Evolutionary conservation across 2,113 vertebrate species (phyloP).

Genomic region (Plotosus lineatus): DNA sequence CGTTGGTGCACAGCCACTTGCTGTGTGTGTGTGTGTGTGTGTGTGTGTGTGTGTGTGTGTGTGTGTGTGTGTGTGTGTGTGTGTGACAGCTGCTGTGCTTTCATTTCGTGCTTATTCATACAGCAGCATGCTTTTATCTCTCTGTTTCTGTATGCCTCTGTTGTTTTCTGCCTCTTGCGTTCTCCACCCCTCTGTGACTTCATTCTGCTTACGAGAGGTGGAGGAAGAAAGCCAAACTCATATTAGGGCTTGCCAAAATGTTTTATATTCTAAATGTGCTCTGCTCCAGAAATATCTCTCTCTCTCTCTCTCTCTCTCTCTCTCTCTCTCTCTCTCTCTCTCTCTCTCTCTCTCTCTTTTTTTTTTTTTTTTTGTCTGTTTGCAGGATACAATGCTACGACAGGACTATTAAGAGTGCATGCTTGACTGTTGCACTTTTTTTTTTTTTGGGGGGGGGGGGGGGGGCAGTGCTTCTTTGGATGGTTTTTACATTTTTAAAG

Average conservation of each 20-base stretch:
- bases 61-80: too few relatives aligned
- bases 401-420: constrained; percentile 53
- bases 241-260: constrained; percentile 63
- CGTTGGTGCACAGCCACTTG: constrained; percentile 41
- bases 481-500: too few relatives aligned
- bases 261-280: constrained; percentile 68
- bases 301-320: too few relatives aligned
- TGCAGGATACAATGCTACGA: constrained; percentile 50
- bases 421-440: not conserved
- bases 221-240: constrained; percentile 49
- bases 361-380: constrained; percentile 46
- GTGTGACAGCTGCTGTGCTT: constrained; percentile 46
- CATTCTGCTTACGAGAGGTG: constrained; percentile 47
- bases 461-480: too few relatives aligned
- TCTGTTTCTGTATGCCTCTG: constrained; percentile 45
- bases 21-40: constrained; percentile 46
- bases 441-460: too few relatives aligned
- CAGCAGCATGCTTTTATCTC: constrained; percentile 43
- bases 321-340: too few relatives aligned
- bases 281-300: constrained; percentile 57
- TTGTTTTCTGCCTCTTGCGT: constrained; percentile 33
- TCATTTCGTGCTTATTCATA: constrained; percentile 55
- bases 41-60: too few relatives aligned
- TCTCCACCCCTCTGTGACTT: constrained; percentile 41
- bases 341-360: too few relatives aligned